A percentile compares a stretch with the other conserved stretches of the same genome.
Conservation (phyloP, 2,797 vertebrate species). For the Gallinago solitaria region DNA sequence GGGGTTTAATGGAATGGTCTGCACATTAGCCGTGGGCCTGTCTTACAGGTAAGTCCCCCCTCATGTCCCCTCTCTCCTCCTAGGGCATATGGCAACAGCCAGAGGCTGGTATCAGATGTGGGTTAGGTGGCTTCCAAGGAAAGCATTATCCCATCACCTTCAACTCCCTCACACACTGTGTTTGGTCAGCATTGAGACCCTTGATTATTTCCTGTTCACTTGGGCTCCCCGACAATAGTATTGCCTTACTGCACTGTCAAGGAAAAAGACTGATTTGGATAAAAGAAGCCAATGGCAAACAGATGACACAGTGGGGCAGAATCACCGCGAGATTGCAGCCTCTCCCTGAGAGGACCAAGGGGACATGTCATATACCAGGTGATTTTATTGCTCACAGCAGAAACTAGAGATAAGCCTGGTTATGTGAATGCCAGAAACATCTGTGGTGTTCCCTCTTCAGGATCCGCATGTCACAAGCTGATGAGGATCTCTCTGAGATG, state of each 20-base stretch:
- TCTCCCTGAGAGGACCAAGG: background rate
- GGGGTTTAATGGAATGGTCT: background rate
- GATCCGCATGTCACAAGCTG: background rate
- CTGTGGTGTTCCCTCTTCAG: background rate
- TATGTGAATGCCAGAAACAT: background rate
- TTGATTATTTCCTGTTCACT: background rate
- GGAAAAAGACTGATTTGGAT: background rate
- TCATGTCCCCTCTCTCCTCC: background rate
- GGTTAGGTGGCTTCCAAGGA: background rate
- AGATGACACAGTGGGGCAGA: background rate
- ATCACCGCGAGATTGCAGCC: background rate
- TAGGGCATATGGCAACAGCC: background rate
- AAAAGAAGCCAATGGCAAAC: background rate
- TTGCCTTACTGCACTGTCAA: background rate
- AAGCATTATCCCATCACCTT: background rate
- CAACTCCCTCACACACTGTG: background rate
- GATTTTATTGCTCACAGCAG: background rate
- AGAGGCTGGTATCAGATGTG: background rate
- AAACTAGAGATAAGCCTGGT: background rate
- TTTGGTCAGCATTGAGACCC: background rate
- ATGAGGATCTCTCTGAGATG: background rate
- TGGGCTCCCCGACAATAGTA: background rate
- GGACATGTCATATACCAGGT: background rate
- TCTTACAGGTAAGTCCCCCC: background rate
- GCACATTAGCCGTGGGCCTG: background rate